These are phyloP conservation scores for Drosophila pseudoobscura DNA, from an alignment of 1,140 invertebrate species.

Conservation along the genomic window DNA sequence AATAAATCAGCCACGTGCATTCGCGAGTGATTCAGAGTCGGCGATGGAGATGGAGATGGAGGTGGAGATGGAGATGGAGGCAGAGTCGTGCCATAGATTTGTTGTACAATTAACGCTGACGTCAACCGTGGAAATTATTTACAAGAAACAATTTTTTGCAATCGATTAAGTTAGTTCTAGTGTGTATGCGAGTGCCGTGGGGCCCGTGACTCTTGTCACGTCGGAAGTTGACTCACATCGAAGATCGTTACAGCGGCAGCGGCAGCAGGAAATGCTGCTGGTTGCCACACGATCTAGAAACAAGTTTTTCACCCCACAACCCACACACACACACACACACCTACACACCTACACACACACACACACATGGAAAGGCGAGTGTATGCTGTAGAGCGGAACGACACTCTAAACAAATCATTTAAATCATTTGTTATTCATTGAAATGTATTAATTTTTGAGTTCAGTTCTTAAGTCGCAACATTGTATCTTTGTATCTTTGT, in stretches of 20 bases:
- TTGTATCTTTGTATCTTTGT: constrained; percentile 26
- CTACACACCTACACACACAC: neutral
- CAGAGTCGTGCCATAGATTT: constrained; percentile 49
- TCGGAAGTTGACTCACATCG: constrained; percentile 64
- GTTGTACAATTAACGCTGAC: constrained; percentile 70
- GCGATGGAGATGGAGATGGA: constrained; percentile 12
- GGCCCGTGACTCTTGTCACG: constrained; percentile 51
- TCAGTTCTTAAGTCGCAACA: constrained; percentile 18
- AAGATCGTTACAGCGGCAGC: constrained; percentile 21
- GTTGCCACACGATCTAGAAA: constrained; percentile 42
- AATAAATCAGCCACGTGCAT: constrained; percentile 77
- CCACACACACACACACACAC: constrained; percentile 30
- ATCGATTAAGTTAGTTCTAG: constrained; percentile 65
- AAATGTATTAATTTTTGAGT: constrained; percentile 58
- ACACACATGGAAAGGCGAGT: neutral
- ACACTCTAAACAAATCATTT: constrained; percentile 70
- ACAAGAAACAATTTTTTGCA: constrained; percentile 79
- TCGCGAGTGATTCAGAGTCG: constrained; percentile 64
- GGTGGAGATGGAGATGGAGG: constrained; percentile 33
- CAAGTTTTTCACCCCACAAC: constrained; percentile 37
- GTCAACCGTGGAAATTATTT: constrained; percentile 61
- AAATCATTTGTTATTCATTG: constrained; percentile 78
- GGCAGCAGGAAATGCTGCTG: constrained; percentile 53
- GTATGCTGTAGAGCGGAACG: constrained; percentile 1
- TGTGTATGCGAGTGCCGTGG: constrained; percentile 2